Conservation (phyloP, 2,113 vertebrate genomes). For the Hepsetus odoe region DNA sequence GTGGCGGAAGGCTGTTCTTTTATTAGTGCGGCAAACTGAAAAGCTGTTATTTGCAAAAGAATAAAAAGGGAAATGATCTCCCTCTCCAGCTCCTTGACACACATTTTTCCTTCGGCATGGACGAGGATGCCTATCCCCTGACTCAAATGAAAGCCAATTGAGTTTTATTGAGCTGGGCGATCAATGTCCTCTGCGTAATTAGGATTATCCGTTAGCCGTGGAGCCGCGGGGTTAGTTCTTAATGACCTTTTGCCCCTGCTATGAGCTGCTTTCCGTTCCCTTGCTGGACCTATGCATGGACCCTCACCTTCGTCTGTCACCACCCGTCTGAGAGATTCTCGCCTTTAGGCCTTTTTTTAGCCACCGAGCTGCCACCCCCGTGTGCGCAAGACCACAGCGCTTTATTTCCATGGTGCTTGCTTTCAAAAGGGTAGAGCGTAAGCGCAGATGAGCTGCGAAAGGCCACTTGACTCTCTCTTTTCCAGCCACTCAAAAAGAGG, state of each 20-base stretch:
- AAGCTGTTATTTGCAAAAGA: constrained; percentile 8
- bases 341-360: constrained; percentile 14
- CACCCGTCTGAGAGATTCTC: not conserved
- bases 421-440: not conserved
- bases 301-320: not conserved
- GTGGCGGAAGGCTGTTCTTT: constrained; percentile 15
- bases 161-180: constrained; percentile 31
- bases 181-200: constrained; percentile 16
- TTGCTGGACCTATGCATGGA: not conserved
- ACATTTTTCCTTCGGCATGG: not conserved
- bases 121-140: constrained; percentile 17
- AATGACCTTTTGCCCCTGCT: constrained; percentile 28
- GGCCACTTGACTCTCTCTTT: not conserved
- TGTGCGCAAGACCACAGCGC: not conserved
- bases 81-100: constrained; percentile 25
- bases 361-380: not conserved
- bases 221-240: constrained; percentile 43
- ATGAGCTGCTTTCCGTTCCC: not conserved
- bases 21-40: constrained; percentile 8
- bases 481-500: constrained; percentile 18
- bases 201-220: constrained; percentile 28
- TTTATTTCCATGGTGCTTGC: not conserved
- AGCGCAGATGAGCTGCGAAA: not conserved
- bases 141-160: constrained; percentile 25
- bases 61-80: constrained; percentile 10